These are phyloP conservation scores for Hermaeophaga mercurialis DNA, from an alignment of 2,888 invertebrate species.

Conservation along the genomic window DNA sequence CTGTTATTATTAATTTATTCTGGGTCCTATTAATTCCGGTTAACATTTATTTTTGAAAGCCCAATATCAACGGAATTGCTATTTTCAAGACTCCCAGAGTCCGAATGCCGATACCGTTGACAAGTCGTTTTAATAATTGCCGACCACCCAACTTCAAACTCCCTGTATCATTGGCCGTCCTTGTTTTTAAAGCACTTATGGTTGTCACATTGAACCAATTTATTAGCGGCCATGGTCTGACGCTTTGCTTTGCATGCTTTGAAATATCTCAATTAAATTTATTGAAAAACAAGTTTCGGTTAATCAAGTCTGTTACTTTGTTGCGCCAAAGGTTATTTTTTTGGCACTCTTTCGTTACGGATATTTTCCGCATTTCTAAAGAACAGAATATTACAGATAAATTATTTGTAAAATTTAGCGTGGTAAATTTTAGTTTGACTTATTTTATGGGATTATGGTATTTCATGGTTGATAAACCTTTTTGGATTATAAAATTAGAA, in stretches of 20 bases:
- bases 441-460: too few species aligned
- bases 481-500: too few species aligned
- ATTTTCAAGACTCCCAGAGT: not conserved
- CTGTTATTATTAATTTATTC: too few species aligned
- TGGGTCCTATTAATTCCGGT: too few species aligned
- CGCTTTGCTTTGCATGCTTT: slow-evolving; percentile 17
- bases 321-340: slow-evolving; percentile 5
- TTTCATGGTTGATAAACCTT: too few species aligned
- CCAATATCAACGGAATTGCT: too few species aligned
- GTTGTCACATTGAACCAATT: slow-evolving; percentile 41
- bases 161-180: slow-evolving; percentile 40
- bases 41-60: too few species aligned
- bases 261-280: slow-evolving; percentile 29
- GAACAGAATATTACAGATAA: too few species aligned
- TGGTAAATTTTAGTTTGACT: not conserved
- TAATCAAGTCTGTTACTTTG: slow-evolving; percentile 13
- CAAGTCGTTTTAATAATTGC: slow-evolving; percentile 26
- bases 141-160: slow-evolving; percentile 40
- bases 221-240: slow-evolving; percentile 31
- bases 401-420: not conserved
- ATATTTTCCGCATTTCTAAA: slow-evolving; percentile 5
- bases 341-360: slow-evolving; percentile 8
- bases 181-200: slow-evolving; percentile 38
- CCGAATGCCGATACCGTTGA: slow-evolving; percentile 10
- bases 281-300: slow-evolving; percentile 20